Evolutionary conservation across 2,113 vertebrate species (phyloP).

Genomic region (Lampris incognitus): DNA sequence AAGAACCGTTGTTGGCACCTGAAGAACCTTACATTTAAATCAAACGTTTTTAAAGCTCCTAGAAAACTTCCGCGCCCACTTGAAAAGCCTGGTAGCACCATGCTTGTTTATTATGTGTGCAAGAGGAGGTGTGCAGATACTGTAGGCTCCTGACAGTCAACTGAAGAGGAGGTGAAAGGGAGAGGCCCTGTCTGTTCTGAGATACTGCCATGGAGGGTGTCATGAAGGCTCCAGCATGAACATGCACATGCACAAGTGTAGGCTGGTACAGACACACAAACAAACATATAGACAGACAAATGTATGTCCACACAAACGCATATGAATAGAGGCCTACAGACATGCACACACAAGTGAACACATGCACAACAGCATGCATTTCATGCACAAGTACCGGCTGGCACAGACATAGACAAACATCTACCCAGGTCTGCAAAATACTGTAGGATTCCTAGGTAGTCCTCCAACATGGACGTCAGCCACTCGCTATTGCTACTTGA

Average conservation of each 20-base stretch:
- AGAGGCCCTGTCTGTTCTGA: slow-evolving; percentile 33
- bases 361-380: no score
- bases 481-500: slow-evolving; percentile 10
- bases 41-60: slow-evolving; percentile 26
- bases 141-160: slow-evolving; percentile 66
- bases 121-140: slow-evolving; percentile 49
- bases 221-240: not conserved
- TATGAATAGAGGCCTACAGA: no score
- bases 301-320: no score
- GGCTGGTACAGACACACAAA: not conserved
- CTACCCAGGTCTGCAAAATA: not conserved
- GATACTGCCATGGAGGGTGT: slow-evolving; percentile 36
- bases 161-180: slow-evolving; percentile 73
- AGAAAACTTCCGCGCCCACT: slow-evolving; percentile 35
- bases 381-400: no score
- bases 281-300: not conserved
- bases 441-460: not conserved
- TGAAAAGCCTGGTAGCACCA: slow-evolving; percentile 44
- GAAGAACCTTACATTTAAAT: slow-evolving; percentile 39
- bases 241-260: not conserved
- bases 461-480: not conserved
- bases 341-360: no score
- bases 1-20: slow-evolving; percentile 47
- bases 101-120: slow-evolving; percentile 45
- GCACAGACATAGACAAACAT: not conserved